phyloP scores from a whole-genome alignment of 2,113 vertebrate genomes.

The Asarcornis scutulata region DNA sequence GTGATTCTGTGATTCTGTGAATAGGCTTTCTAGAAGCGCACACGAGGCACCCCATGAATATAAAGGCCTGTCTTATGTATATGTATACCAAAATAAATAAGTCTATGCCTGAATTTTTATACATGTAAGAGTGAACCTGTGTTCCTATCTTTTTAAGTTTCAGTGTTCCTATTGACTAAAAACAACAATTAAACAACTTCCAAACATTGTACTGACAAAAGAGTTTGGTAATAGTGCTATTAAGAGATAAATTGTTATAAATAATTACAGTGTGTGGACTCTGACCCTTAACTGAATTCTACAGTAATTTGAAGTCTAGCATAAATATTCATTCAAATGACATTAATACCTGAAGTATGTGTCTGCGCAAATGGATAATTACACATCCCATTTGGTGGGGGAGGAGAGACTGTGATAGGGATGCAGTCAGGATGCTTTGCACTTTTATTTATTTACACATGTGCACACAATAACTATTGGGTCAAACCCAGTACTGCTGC shows the following conservation, averaged over 20 bases:
- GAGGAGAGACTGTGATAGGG: background rate
- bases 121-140: background rate
- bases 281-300: background rate
- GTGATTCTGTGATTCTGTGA: too few species aligned
- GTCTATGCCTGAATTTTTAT: background rate
- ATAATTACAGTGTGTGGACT: background rate
- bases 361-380: background rate
- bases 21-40: background rate
- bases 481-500: background rate
- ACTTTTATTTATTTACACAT: background rate
- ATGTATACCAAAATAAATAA: background rate
- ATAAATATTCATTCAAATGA: background rate
- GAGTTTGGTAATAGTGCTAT: background rate
- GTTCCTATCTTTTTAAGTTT: background rate
- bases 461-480: rapidly evolving
- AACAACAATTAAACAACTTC: slow-evolving; percentile 15
- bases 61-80: background rate
- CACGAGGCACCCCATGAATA: background rate
- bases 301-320: background rate
- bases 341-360: background rate
- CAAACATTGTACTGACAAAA: background rate
- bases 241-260: background rate
- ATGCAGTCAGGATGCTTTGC: background rate
- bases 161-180: background rate
- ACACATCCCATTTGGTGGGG: background rate